Evolutionary conservation across 2,888 invertebrate species (phyloP).

Genomic region (Plebejus anna): DNA sequence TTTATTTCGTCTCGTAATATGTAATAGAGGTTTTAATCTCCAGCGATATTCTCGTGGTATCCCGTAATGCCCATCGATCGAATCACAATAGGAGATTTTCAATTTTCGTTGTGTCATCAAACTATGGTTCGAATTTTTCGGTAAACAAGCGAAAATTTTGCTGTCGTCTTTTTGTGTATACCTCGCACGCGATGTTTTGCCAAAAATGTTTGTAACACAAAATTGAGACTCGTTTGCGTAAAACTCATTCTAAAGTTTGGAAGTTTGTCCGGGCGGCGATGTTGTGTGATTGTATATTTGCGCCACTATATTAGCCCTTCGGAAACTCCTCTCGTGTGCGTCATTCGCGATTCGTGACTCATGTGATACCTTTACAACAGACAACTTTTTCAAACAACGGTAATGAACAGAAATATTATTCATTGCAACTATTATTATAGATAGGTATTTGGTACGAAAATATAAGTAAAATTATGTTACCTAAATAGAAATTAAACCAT

Average conservation of each 20-base stretch:
- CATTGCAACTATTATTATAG: not conserved
- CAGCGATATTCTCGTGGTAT: constrained; percentile 42
- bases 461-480: not conserved
- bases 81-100: constrained; percentile 31
- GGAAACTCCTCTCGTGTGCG: not conserved
- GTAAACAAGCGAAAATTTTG: constrained; percentile 13
- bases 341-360: not conserved
- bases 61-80: constrained; percentile 37
- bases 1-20: constrained; percentile 61
- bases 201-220: constrained; percentile 19
- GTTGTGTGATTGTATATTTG: not conserved
- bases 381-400: not conserved
- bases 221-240: constrained; percentile 18
- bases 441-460: not conserved
- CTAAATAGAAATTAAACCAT: too few relatives aligned
- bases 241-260: constrained; percentile 20
- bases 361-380: not conserved
- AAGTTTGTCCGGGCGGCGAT: constrained; percentile 2
- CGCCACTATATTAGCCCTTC: not conserved
- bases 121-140: constrained; percentile 27
- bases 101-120: constrained; percentile 17
- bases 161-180: not conserved
- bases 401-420: not conserved
- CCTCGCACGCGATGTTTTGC: not conserved
- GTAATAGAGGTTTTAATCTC: constrained; percentile 65